These are phyloP conservation scores for Drosophila pseudotakahashii DNA, from an alignment of 2,888 invertebrate genomes.

Conservation along the genomic window DNA sequence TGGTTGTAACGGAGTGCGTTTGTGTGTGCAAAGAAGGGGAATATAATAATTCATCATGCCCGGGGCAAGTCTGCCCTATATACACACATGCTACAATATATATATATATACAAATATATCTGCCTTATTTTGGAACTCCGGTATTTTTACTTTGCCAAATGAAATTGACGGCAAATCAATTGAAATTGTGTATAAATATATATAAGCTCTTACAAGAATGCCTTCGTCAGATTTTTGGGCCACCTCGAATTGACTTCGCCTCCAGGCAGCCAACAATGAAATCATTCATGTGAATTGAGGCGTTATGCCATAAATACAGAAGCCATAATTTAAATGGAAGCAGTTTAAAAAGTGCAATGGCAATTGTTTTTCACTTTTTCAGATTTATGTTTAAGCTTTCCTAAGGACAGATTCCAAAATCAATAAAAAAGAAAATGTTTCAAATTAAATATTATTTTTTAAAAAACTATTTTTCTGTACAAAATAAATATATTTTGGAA, in stretches of 20 bases:
- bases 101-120: constrained; percentile 1
- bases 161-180: constrained; percentile 79
- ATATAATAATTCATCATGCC: constrained; percentile 76
- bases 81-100: neutral
- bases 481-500: neutral
- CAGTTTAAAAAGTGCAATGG: neutral
- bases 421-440: too few species aligned
- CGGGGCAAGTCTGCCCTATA: constrained; percentile 46
- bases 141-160: constrained; percentile 54
- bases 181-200: constrained; percentile 59
- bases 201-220: constrained; percentile 22
- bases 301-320: constrained; percentile 34
- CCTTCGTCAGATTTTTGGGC: constrained; percentile 32
- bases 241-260: constrained; percentile 48
- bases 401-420: too few species aligned
- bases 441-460: too few species aligned
- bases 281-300: constrained; percentile 64
- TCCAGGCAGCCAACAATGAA: constrained; percentile 53
- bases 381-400: neutral
- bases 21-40: constrained; percentile 6
- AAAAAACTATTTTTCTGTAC: neutral
- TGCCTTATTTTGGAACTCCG: constrained; percentile 27
- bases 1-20: constrained; percentile 30
- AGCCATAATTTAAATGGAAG: constrained; percentile 14
- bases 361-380: neutral